Base-by-base conservation (phyloP, 2,888 invertebrate genomes). In the Trisateles emortualis region DNA sequence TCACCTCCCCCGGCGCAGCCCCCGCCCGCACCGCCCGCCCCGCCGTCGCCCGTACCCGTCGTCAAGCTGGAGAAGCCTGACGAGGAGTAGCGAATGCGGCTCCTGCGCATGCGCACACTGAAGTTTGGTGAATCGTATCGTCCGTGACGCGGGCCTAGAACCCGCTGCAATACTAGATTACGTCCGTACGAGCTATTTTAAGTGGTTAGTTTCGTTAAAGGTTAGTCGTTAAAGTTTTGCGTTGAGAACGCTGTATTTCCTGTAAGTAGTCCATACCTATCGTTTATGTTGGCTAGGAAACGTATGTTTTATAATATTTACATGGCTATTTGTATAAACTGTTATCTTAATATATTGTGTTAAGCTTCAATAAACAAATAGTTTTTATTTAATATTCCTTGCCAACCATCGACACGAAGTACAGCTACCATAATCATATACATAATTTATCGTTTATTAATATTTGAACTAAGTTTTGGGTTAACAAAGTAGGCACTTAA, bases 111-210 rank as follows among this genome's bases (percentile, higher is more conserved):
- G 38, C 24, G 36, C 38, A 57, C 58, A 55, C 66, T 55, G 44
- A 82, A 84, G 61, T 70, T 10, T 29, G 10, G 4, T 41, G 17
- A 42, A 42, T 17, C 26, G 22, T 85, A 79, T 88, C 92, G 92
- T 92, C 92, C 91, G 79, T 66, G 62, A 85, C 70, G 89, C 84
- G 88, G 86, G 79, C 68, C 56, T 61, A 48, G 48, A 43, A 39
- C 79, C 91, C 91, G 89, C 85, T 84, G 92, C 92, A 92, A 92
- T 92, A 92, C 84, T 91, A 90, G 90, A 89, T 88, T 88, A 91
- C 92, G 92, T 92, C 92, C 92, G 84, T 79, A 78, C 72, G 77
- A 78, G 76, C 68, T 83, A 83, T 77, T 74, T 52, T 82, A 81
- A 71, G 72, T 86, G 84, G 69, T 73, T 81, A 83, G 76, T 79